phyloP scores from a whole-genome alignment of 2,797 vertebrate species.

The Podarcis siculus region DNA sequence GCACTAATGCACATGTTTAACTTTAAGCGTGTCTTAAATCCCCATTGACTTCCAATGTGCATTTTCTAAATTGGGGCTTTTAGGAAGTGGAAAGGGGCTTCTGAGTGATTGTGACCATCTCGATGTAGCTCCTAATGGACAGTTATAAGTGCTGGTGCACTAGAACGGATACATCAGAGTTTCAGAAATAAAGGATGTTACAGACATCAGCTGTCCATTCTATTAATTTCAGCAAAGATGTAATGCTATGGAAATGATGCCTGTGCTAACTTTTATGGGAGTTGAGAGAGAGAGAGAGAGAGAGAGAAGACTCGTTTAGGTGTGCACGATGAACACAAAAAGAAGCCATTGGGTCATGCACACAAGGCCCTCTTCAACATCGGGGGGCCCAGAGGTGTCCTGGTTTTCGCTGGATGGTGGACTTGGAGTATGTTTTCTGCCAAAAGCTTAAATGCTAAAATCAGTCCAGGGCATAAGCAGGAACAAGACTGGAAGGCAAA shows the following conservation, averaged over 20 bases:
- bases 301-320: background rate
- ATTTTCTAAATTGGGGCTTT: conserved; percentile 33
- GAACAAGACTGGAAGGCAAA: too few relatives aligned
- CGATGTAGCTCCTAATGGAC: conserved; percentile 16
- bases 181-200: conserved; percentile 16
- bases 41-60: conserved; percentile 21
- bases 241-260: background rate
- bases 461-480: too few relatives aligned
- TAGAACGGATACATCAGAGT: conserved; percentile 8
- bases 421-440: too few relatives aligned
- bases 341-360: too few relatives aligned
- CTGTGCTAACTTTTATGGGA: background rate
- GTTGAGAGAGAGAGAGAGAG: conserved; percentile 16
- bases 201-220: background rate
- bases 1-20: conserved; percentile 32
- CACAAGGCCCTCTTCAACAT: too few relatives aligned
- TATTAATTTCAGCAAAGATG: background rate
- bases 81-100: conserved; percentile 17
- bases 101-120: conserved; percentile 21
- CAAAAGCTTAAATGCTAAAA: too few relatives aligned
- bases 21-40: conserved; percentile 26
- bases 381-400: too few relatives aligned
- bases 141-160: conserved; percentile 6
- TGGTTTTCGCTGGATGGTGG: too few relatives aligned
- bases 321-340: too few relatives aligned